phyloP scores from a whole-genome alignment of 2,888 invertebrate species.

The Colostygia pectinataria region DNA sequence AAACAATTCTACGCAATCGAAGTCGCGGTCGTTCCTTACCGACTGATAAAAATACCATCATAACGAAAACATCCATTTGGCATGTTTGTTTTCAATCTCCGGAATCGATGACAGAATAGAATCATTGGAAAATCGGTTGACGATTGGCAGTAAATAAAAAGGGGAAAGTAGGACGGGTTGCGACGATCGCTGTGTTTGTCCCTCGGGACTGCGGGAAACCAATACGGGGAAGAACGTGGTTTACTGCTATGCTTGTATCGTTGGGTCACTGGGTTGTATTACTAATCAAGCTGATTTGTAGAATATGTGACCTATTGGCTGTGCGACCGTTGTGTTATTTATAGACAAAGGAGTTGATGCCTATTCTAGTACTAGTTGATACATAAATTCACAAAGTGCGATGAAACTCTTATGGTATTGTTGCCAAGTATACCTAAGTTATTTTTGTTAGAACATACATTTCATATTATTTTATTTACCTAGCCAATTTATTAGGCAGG shows the following conservation, averaged over 20 bases:
- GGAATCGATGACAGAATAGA: slow-evolving; percentile 39
- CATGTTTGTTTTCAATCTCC: slow-evolving; percentile 40
- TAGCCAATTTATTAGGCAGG: no score
- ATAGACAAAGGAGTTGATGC: not conserved
- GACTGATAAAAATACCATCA: not conserved
- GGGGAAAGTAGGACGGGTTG: slow-evolving; percentile 52
- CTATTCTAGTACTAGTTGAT: no score
- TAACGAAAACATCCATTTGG: not conserved
- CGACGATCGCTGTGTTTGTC: slow-evolving; percentile 50
- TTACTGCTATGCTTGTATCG: slow-evolving; percentile 14
- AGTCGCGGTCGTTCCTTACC: not conserved
- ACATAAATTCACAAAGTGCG: no score
- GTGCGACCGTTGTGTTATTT: not conserved
- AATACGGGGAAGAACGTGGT: slow-evolving; percentile 47
- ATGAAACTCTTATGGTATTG: no score
- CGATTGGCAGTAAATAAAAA: slow-evolving; percentile 53
- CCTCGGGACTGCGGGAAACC: slow-evolving; percentile 51
- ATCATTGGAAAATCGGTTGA: slow-evolving; percentile 44
- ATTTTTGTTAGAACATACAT: no score
- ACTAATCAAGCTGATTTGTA: slow-evolving; percentile 18
- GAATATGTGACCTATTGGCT: slow-evolving; percentile 8
- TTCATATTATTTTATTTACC: no score
- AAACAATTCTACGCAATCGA: no score
- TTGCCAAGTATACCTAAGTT: no score
- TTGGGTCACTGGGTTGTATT: slow-evolving; percentile 15